phyloP scores from a whole-genome alignment of 2,797 vertebrate species.

The Rhinophrynus dorsalis region DNA sequence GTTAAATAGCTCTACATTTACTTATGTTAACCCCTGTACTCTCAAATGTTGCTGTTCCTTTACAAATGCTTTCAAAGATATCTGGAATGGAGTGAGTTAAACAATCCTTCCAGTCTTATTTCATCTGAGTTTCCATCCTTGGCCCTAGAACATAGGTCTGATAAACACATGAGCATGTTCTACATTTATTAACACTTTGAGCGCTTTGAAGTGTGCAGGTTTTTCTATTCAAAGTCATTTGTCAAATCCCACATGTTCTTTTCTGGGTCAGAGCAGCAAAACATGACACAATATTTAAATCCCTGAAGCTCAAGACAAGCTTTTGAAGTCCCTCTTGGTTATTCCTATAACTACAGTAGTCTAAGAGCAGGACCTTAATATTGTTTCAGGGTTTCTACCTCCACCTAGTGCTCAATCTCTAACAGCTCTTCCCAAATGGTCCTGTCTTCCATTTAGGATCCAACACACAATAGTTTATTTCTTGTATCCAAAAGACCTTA shows the following conservation, averaged over 20 bases:
- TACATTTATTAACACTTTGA: background rate
- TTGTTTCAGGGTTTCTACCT: slow-evolving; percentile 44
- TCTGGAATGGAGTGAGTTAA: background rate
- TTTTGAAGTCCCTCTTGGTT: background rate
- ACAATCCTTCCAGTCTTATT: background rate
- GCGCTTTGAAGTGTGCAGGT: background rate
- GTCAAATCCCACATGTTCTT: background rate
- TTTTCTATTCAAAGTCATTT: background rate
- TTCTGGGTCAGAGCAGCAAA: background rate
- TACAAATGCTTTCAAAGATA: background rate
- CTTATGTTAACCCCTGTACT: too few relatives aligned
- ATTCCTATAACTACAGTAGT: background rate
- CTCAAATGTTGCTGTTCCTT: too few relatives aligned
- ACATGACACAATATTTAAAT: background rate
- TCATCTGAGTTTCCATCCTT: too few relatives aligned
- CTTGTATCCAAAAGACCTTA: too few relatives aligned
- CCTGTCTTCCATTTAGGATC: too few relatives aligned
- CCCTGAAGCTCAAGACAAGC: background rate
- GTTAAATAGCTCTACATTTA: too few relatives aligned
- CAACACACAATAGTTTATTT: too few relatives aligned
- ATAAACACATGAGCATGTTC: background rate
- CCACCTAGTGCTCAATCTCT: slow-evolving; percentile 42
- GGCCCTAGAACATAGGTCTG: background rate
- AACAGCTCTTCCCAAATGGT: background rate
- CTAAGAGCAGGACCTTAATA: background rate